phyloP scores from a whole-genome alignment of 2,888 invertebrate species.

The Pyrrhia umbra region DNA sequence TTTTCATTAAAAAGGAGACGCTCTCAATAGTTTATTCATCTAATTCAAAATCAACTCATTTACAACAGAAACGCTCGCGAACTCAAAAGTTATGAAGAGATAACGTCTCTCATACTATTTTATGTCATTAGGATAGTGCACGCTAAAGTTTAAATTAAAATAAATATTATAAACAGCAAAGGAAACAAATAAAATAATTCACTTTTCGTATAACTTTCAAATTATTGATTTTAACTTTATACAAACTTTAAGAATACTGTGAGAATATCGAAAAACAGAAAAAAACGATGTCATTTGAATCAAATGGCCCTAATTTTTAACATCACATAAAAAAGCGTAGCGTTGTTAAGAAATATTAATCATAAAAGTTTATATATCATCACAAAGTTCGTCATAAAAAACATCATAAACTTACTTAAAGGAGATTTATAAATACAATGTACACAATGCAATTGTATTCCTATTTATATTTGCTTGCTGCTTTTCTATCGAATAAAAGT shows the following conservation, averaged over 20 bases:
- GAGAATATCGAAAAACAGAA: neutral
- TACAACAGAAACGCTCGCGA: slow-evolving; percentile 50
- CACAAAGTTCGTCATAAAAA: slow-evolving; percentile 20
- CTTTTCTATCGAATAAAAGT: slow-evolving; percentile 11
- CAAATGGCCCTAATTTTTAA: slow-evolving; percentile 1
- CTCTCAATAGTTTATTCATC: slow-evolving; percentile 27
- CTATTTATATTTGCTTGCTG: slow-evolving; percentile 9
- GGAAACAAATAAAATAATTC: slow-evolving; percentile 30
- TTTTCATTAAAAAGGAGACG: slow-evolving; percentile 23
- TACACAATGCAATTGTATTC: neutral
- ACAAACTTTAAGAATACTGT: slow-evolving; percentile 7
- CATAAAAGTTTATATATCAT: slow-evolving; percentile 42
- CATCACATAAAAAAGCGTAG: slow-evolving; percentile 11
- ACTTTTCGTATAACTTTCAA: slow-evolving; percentile 3
- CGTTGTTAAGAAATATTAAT: slow-evolving; percentile 38
- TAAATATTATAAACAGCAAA: slow-evolving; percentile 34
- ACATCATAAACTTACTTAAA: slow-evolving; percentile 28
- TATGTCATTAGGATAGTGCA: slow-evolving; percentile 39
- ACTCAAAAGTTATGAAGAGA: slow-evolving; percentile 43
- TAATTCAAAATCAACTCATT: slow-evolving; percentile 41
- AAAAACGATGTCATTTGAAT: slow-evolving; percentile 16
- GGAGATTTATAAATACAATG: slow-evolving; percentile 15
- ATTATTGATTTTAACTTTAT: slow-evolving; percentile 2
- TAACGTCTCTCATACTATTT: slow-evolving; percentile 32
- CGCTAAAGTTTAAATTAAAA: slow-evolving; percentile 45